These are phyloP conservation scores for Aphis craccivora DNA, from an alignment of 1,140 invertebrate genomes.

Conservation along the genomic window DNA sequence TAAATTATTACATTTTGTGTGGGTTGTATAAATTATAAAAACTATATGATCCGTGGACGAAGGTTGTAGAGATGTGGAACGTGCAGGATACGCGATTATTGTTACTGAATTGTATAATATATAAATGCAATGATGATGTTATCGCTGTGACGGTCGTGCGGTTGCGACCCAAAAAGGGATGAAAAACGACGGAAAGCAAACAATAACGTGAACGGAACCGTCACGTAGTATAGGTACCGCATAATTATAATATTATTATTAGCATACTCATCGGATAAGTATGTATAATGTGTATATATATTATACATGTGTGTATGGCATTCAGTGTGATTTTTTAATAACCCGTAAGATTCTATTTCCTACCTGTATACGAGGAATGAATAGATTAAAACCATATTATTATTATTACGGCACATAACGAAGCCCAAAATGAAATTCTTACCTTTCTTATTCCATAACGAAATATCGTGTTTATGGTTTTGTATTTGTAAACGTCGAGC, in stretches of 20 bases:
- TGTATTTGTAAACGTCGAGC: neutral
- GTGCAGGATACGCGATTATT: neutral
- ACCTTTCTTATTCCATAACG: neutral
- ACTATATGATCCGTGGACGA: neutral
- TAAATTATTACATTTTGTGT: conserved; percentile 6
- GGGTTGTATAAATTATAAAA: neutral
- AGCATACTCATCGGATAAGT: neutral
- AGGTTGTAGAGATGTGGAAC: neutral
- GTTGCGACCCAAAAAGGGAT: neutral
- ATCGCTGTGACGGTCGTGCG: neutral
- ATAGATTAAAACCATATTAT: neutral
- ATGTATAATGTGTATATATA: neutral
- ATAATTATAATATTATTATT: neutral
- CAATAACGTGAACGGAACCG: neutral
- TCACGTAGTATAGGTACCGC: neutral
- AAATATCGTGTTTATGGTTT: neutral
- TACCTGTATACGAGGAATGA: neutral
- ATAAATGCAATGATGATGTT: neutral
- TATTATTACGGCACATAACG: neutral
- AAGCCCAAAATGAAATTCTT: neutral
- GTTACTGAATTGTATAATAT: neutral
- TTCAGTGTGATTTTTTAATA: too few relatives aligned
- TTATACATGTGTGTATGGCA: neutral
- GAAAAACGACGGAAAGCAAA: conserved; percentile 8
- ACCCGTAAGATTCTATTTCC: neutral